Evolutionary conservation across 2,888 invertebrate genomes (phyloP), one percentile per base, ranked within the genome.

Genomic region (Andrena haemorrhoa): DNA sequence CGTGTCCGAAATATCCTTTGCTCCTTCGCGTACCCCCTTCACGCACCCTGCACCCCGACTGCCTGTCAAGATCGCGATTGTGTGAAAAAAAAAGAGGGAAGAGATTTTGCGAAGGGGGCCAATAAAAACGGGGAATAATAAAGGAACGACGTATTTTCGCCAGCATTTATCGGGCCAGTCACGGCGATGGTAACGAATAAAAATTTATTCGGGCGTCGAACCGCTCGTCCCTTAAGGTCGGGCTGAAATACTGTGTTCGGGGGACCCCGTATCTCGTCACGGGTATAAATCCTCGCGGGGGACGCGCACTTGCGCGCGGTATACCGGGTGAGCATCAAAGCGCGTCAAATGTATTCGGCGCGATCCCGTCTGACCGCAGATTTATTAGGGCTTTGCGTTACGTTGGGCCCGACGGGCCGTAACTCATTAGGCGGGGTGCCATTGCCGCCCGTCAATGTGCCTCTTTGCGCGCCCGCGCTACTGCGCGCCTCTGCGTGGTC

Each of bases 121-220:
- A 33, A 60, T 60, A 60, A 60, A 60, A 33, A 7, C n/a, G 33
- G 3, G 4, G 58, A 23, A 29, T 16, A 60, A 33, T 60, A 10
- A 53, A 5, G 35, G 20, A 7, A 35, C 20, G 33, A 49, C 49
- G 26, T 70, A 71, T 29, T 70, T 75, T 60, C 60, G 8, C 71
- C 26, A 10, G 58, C 31, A 20, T 41, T 70, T 75, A 70, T 71
- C 60, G 63, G 31, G 12, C 41, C 35, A 53, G n/a, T n/a, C 58
- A 26, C 35, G 23, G 51, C 51, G 31, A 47, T 33, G 56, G 65
- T 65, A 71, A 69, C 63, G 68, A 64, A 80, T 80, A 80, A 80
- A 68, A 79, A 79, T 79, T 79, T 79, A 78, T 65, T 64, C 49
- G 63, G 26, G 56, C 68, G 68, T 76, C 77, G 78, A 69, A 69